phyloP scores from a whole-genome alignment of 2,113 vertebrate genomes.

The Xerus inauris region DNA sequence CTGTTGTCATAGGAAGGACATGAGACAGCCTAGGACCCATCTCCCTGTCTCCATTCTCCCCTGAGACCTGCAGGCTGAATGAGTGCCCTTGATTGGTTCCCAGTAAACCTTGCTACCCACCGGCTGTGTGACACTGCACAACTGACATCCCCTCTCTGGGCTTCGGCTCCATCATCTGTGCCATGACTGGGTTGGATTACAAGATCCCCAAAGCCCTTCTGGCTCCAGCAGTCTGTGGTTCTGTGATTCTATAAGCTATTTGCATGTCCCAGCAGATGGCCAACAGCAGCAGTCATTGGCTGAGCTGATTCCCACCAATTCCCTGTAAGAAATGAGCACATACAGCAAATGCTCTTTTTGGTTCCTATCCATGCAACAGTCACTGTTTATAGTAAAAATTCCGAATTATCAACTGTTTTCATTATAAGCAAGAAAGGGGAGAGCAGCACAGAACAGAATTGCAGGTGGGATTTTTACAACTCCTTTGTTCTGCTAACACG shows the following conservation, averaged over 20 bases:
- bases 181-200: background rate
- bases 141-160: slow-evolving; percentile 30
- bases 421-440: slow-evolving; percentile 59
- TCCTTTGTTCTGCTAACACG: slow-evolving; percentile 22
- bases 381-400: slow-evolving; percentile 72
- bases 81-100: background rate
- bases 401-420: slow-evolving; percentile 73
- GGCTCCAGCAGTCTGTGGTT: slow-evolving; percentile 27
- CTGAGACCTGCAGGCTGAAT: background rate
- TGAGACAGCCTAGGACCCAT: background rate
- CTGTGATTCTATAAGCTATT: slow-evolving; percentile 49
- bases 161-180: slow-evolving; percentile 40
- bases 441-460: background rate
- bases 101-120: background rate
- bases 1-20: background rate
- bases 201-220: slow-evolving; percentile 42
- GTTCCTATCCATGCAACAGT: slow-evolving; percentile 63
- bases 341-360: slow-evolving; percentile 76
- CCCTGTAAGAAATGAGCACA: slow-evolving; percentile 70
- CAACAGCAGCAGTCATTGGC: slow-evolving; percentile 35
- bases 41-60: background rate
- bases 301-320: slow-evolving; percentile 56
- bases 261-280: slow-evolving; percentile 66
- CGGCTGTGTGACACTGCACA: slow-evolving; percentile 6
- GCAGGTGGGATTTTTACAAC: slow-evolving; percentile 19